Evolutionary conservation across 2,888 invertebrate species (phyloP), one percentile per base, ranked within the genome.

Genomic region (Zaprionus bogoriensis): DNA sequence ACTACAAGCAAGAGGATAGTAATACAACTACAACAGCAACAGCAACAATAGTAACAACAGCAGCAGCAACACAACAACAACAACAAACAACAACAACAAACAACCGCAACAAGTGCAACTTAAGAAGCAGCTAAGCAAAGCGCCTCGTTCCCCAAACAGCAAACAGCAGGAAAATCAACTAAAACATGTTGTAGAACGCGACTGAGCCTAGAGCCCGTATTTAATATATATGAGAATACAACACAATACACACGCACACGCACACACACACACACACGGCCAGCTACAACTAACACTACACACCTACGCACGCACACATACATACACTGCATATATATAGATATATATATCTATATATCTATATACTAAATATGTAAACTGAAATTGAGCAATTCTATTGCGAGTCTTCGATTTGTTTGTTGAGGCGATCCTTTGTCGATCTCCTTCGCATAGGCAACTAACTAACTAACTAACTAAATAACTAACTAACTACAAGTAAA

Each of bases 161-260:
- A 30, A 55, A 42, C 22, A 38, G 27, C n/a, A 38, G 25, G 25
- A 46, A 44, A 27, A 57, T 36, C 30, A n/a, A n/a, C 30, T 42
- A 46, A 48, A 55, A 20, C 57, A 52, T 52, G 57, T 70, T 69
- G 59, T 75, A 60, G 74, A 53, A 69, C 42, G 73, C 54, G 77
- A 74, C 74, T 75, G 74, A 77, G 69, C 52, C 55, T 51, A 59
- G 59, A 73, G 67, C 59, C 67, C 51, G 61, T 75, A 75, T 60
- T 71, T 67, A 58, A 67, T 67, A 60, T 60, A 58, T 63, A 71
- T n/a, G n/a, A n/a, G n/a, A n/a, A n/a, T n/a, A n/a, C n/a, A n/a
- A n/a, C n/a, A n/a, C n/a, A 46, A 74, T 50, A 60, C 42, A 46
- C 10, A 48, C 17, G 45, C 27, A 20, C 17, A 46, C 12, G 52